Base-by-base conservation (phyloP, 2,797 vertebrate genomes). In the Orientallactaga sibirica region DNA sequence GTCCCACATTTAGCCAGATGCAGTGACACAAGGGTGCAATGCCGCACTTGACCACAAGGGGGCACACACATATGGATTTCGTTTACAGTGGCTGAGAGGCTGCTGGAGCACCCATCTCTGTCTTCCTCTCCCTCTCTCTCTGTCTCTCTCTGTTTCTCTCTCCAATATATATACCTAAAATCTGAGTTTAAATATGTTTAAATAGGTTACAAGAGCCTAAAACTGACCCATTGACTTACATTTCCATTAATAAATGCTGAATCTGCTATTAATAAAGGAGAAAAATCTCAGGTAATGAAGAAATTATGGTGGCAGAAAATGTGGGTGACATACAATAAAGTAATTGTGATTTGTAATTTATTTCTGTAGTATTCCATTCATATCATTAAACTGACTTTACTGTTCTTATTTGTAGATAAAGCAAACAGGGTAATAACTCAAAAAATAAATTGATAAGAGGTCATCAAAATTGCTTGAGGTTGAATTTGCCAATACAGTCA, bases 281-380 rank as follows among this genome's bases (percentile, higher is more conserved):
- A 64, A 1, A 1, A 33, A 81, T 41, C 48, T 81, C 33, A 86
- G 15, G 7, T 74, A 9, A 64, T 84, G 43, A 93, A 92, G 79
- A 88, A 75, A 70, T 79, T 88, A 37, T 90, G 4, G 87, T 84
- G 3, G 16, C n/a, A 73, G 24, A 62, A 92, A 76, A 25, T 80
- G 11, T 86, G 15, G 6, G 19, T 83, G 89, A 81, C 29, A 27
- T 55, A 41, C 1, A 70, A 90, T 29, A 86, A 92, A 93, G 76
- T 73, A 89, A 61, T 76, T 27, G 0, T 27, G 15, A 1, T 2
- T 88, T 25, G 0, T 20, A 48, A 2, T 67, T n/a, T 88, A n/a
- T 33, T 88, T 85, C 86, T 88, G 0, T 43, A 52, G 58, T 94
- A 71, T 83, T 78, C 19, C 22, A 58, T 43, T 91, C 71, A 88